Conservation (phyloP, 2,888 invertebrate genomes). For the Mythimna loreyi region DNA sequence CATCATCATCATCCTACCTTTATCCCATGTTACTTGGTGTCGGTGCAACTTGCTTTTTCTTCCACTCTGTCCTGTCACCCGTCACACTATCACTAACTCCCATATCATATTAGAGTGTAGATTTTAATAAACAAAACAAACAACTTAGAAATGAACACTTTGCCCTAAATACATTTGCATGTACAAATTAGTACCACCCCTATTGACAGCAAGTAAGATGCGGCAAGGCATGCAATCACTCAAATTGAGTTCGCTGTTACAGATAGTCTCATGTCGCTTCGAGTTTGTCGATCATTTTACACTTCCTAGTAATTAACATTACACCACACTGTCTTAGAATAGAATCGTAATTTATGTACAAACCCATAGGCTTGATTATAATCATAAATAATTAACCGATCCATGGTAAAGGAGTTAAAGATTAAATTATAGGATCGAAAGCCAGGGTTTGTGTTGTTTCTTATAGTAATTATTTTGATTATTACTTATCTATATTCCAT, state of each 20-base stretch:
- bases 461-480: not conserved
- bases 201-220: conserved; percentile 43
- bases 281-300: conserved; percentile 50
- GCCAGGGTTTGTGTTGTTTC: not conserved
- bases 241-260: conserved; percentile 48
- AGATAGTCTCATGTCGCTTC: conserved; percentile 40
- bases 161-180: conserved; percentile 3
- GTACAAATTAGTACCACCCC: conserved; percentile 28
- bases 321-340: conserved; percentile 10
- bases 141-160: not conserved
- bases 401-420: not conserved
- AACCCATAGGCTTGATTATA: conserved; percentile 19
- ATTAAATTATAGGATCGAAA: conserved; percentile 19
- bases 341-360: conserved; percentile 31
- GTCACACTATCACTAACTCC: too few species aligned
- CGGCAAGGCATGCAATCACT: conserved; percentile 43
- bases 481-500: too few species aligned
- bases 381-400: conserved; percentile 13
- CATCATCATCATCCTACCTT: too few species aligned
- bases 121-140: not conserved
- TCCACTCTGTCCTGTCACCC: too few species aligned
- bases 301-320: conserved; percentile 48
- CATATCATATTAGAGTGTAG: too few species aligned
- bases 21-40: too few species aligned
- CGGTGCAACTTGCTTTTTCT: too few species aligned